Conservation (phyloP, 2,113 vertebrate species). For the Alligator sinensis region DNA sequence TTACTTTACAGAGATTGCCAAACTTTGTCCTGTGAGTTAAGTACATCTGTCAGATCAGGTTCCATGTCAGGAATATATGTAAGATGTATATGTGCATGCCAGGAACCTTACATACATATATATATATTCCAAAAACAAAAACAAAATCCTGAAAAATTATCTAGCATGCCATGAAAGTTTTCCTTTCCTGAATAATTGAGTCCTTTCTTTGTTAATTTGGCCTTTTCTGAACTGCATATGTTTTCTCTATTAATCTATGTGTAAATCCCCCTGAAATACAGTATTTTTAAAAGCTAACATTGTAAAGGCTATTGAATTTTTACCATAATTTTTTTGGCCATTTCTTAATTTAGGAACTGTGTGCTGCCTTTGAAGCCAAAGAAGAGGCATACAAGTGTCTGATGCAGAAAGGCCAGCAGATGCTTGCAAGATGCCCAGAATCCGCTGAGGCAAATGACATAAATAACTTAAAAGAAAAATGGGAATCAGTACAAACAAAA, state of each 20-base stretch:
- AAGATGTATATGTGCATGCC: background rate
- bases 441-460: slow-evolving; percentile 93
- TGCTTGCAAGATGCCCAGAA: slow-evolving; percentile 85
- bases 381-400: slow-evolving; percentile 89
- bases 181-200: slow-evolving; percentile 14
- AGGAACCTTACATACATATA: background rate
- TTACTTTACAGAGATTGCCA: background rate
- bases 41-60: no score
- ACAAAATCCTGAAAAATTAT: background rate
- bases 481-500: slow-evolving; percentile 92
- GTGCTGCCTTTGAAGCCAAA: slow-evolving; percentile 89
- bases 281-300: background rate
- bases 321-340: slow-evolving; percentile 27
- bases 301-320: slow-evolving; percentile 30
- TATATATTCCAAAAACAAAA: background rate
- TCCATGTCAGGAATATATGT: no score
- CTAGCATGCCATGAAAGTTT: slow-evolving; percentile 1
- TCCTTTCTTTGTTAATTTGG: slow-evolving; percentile 24
- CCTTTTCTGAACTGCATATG: slow-evolving; percentile 33
- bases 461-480: slow-evolving; percentile 92
- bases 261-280: background rate
- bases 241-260: slow-evolving; percentile 23
- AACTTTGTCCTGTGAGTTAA: background rate
- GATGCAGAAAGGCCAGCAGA: slow-evolving; percentile 89
- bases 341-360: slow-evolving; percentile 88